Evolutionary conservation across 2,888 invertebrate species (phyloP).

Genomic region (Chaetogeoica ovagalla): DNA sequence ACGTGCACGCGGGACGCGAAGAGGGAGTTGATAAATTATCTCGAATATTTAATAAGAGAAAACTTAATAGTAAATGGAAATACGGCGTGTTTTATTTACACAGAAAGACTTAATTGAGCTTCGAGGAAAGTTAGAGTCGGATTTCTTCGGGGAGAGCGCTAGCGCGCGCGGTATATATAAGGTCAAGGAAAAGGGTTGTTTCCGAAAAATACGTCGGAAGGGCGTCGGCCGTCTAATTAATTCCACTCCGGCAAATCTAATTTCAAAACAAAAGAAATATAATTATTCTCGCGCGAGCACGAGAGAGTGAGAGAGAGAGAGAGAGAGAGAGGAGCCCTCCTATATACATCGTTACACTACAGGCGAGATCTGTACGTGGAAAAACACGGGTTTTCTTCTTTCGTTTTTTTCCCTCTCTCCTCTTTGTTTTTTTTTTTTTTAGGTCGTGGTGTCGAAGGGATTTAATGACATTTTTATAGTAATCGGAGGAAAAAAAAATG

Average conservation of each 20-base stretch:
- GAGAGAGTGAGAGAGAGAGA: too few relatives aligned
- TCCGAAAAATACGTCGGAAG: conserved; percentile 37
- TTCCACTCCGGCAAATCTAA: conserved; percentile 52
- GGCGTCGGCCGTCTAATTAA: conserved; percentile 48
- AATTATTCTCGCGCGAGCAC: conserved; percentile 41
- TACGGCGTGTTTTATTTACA: conserved; percentile 51
- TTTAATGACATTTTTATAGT: conserved; percentile 31
- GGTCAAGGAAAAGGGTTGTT: conserved; percentile 53
- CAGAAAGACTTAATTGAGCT: conserved; percentile 52
- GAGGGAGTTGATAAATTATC: conserved; percentile 51
- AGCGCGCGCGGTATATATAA: conserved; percentile 28
- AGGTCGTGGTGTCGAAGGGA: background rate
- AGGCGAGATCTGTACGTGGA: conserved; percentile 29
- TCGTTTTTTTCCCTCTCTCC: too few relatives aligned
- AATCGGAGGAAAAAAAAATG: conserved; percentile 11
- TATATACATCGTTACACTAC: too few relatives aligned
- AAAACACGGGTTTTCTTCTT: conserved; percentile 10
- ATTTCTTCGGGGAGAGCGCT: background rate
- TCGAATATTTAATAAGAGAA: conserved; percentile 53
- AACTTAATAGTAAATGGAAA: conserved; percentile 53
- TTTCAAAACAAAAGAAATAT: conserved; percentile 52
- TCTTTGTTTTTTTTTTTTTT: too few relatives aligned
- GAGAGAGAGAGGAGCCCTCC: conserved; percentile 18
- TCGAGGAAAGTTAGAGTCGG: conserved; percentile 33
- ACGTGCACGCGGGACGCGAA: background rate